Base-by-base conservation (phyloP, 1,140 invertebrate genomes). In the Potamilus streckersoni region DNA sequence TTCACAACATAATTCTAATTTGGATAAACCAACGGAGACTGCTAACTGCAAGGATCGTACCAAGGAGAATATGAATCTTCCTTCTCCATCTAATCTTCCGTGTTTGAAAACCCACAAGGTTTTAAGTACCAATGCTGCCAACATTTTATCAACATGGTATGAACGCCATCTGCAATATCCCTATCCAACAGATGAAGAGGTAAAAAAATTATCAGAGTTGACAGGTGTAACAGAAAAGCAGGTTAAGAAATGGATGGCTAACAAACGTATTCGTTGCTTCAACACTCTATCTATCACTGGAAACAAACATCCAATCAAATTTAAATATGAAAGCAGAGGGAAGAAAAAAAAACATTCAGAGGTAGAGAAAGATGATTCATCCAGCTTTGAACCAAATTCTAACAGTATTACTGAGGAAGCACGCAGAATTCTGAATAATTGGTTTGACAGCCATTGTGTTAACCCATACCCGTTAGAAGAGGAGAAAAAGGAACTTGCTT, bases 221-320 rank as follows among this genome's bases (percentile, higher is more conserved):
- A 79, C 75, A 14, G 80, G 80, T 59, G 80, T 85, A 16, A 82
- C 79, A 16, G 73, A 65, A 12, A 78, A 73, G 17, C 86, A 87
- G 64, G 84, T 87, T 23, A 31, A 31, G 27, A 31, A 31, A 31
- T 31, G 27, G 27, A 31, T 31, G 27, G 27, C 4, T 2, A 31
- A 31, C 27, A 31, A 31, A 31, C 27, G 4, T 31, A 31, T 2
- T 31, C 27, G 4, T 31, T 31, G 4, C 3, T 31, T 2, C 2
- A 87, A 86, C 75, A 87, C 86, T 17, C 81, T 87, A 38, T 83
- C 84, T 15, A 85, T 83, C 79, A 86, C 82, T 31, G 84, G 83
- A 19, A 82, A 83, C 72, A 81, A 84, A 58, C 85, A 87, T 80
- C 85, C 85, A 73, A 82, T 85, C 67, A 85, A 85, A 73, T 76